Conservation (phyloP, 2,797 vertebrate genomes). For the Tapera naevia region DNA sequence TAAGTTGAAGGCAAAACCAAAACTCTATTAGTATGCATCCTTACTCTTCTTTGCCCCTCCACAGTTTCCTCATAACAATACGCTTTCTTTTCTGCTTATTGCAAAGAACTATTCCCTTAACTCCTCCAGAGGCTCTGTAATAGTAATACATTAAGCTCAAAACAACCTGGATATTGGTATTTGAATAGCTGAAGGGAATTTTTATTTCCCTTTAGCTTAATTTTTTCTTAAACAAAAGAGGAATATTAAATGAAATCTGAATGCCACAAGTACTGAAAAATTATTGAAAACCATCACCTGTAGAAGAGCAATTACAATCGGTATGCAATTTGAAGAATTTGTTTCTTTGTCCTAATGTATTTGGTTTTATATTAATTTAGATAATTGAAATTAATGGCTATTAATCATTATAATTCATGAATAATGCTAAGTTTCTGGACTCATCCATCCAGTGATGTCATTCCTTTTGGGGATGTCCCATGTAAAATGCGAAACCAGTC, state of each 20-base stretch:
- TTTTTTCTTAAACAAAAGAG: neutral
- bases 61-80: conserved; percentile 15
- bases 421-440: neutral
- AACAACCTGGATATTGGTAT: conserved; percentile 15
- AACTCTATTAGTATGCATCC: conserved; percentile 33
- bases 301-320: neutral
- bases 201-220: neutral
- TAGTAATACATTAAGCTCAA: conserved; percentile 3
- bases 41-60: neutral
- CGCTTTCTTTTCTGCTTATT: neutral
- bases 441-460: neutral
- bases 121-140: neutral
- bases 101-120: conserved; percentile 21
- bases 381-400: neutral
- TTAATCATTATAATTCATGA: neutral
- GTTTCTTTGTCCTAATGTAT: neutral
- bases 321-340: neutral
- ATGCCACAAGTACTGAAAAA: neutral
- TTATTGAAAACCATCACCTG: neutral
- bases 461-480: neutral
- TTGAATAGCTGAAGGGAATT: conserved; percentile 23
- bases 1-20: conserved; percentile 42
- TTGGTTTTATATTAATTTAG: neutral
- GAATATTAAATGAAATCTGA: conserved; percentile 3
- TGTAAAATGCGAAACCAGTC: neutral